Base-by-base conservation (phyloP, 2,113 vertebrate genomes). In the Anser brachyrhynchus region DNA sequence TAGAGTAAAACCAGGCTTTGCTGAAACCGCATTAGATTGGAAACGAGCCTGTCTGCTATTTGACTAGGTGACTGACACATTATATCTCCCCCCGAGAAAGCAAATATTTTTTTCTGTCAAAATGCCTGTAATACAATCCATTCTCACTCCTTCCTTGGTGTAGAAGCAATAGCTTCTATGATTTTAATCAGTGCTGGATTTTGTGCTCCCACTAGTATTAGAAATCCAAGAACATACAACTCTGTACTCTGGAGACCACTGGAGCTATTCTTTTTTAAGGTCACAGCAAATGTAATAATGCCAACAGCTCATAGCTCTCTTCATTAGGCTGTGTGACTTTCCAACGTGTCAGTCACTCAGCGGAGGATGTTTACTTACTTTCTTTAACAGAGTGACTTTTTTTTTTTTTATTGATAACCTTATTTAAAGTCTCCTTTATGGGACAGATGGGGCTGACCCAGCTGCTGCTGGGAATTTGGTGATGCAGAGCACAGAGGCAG, bases 201-300 rank as follows among this genome's bases (percentile, higher is more conserved):
- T 89, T n/a, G 58, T 57, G 33, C 57, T 92, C 84, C 84, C 3
- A 0, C 57, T 96, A 88, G 77, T 39, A 84, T 90, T 90, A 67
- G 89, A 96, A 96, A 96, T 91, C 95, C 93, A 93, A 90, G 90
- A 96, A 87, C 83, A 97, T 28, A 96, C 92, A 95, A n/a, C 0
- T 1, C 69, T 35, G 58, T 52, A 49, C 91, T 94, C 95, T 43
- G 41, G 92, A 87, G 93, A 90, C 43, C 52, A 58, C 80, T 43
- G 58, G 12, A 93, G 84, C 64, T 92, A 71, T 80, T 95, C 78
- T 84, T 86, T 93, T 83, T 77, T 96, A 96, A 96, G 87, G 95
- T 96, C 91, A 91, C 92, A 80, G 94, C 78, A 96, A 93, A 96
- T 87, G 69, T 73, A 91, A 96, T 87, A 91, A 94, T 91, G 90